A percentile compares a stretch with the other conserved stretches of the same genome.
Evolutionary conservation across 2,797 vertebrate species (phyloP).

Genomic region (Pseudochaenichthys georgianus): DNA sequence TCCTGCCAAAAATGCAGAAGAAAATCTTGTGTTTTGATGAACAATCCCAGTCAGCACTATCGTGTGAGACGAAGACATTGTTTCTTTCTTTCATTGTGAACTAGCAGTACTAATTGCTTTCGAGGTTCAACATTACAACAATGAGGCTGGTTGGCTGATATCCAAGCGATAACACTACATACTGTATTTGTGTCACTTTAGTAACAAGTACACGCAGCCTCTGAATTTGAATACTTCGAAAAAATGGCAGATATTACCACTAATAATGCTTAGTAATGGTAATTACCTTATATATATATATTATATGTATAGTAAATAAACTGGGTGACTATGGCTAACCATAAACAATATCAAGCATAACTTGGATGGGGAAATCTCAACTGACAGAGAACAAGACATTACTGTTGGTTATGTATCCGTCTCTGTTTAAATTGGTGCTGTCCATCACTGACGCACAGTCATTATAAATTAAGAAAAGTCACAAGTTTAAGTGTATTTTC

Average conservation of each 20-base stretch:
- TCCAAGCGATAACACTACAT: too few relatives aligned
- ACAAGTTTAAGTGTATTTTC: constrained; percentile 35
- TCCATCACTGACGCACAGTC: constrained; percentile 16
- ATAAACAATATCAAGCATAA: background rate
- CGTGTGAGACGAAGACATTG: background rate
- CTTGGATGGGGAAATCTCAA: too few relatives aligned
- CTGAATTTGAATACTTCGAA: too few relatives aligned
- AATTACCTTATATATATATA: too few relatives aligned
- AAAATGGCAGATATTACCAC: too few relatives aligned
- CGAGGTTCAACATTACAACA: too few relatives aligned
- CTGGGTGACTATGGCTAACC: too few relatives aligned
- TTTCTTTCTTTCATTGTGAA: background rate
- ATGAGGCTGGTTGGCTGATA: too few relatives aligned
- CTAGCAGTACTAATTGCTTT: background rate
- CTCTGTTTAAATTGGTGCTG: constrained; percentile 18
- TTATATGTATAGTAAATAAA: too few relatives aligned
- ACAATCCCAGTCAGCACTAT: background rate
- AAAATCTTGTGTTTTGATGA: constrained; percentile 12
- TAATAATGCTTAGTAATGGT: too few relatives aligned
- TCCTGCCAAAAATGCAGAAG: background rate
- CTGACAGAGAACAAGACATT: background rate
- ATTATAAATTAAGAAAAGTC: constrained; percentile 31
- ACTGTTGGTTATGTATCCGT: background rate
- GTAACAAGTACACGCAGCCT: too few relatives aligned
- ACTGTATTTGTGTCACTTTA: too few relatives aligned